phyloP scores from a whole-genome alignment of 1,140 invertebrate species.

The Orius laevigatus region DNA sequence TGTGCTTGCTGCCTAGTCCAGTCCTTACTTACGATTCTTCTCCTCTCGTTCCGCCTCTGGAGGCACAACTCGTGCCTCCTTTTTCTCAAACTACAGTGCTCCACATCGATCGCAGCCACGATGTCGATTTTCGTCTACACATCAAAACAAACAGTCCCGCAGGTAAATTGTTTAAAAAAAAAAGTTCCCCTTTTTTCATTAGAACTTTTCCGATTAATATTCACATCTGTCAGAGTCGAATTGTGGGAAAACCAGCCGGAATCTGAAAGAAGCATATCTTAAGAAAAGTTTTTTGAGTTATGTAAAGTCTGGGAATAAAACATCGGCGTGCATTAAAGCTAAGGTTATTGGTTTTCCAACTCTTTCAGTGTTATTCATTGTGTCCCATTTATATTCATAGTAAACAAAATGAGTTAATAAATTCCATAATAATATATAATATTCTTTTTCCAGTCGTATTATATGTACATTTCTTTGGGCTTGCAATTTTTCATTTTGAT shows the following conservation, averaged over 20 bases:
- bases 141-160: conserved; percentile 7
- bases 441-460: conserved; percentile 26
- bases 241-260: no score
- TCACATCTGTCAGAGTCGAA: neutral
- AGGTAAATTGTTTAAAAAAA: conserved; percentile 6
- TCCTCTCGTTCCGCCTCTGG: conserved; percentile 38
- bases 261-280: no score
- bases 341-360: no score
- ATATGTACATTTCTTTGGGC: conserved; percentile 29
- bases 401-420: no score
- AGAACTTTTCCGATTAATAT: neutral
- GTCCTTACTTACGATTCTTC: conserved; percentile 33
- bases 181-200: neutral
- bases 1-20: conserved; percentile 41
- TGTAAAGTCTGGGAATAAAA: no score
- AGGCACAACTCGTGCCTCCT: conserved; percentile 40
- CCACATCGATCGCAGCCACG: conserved; percentile 36
- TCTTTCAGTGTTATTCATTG: no score
- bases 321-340: no score
- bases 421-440: neutral
- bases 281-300: no score
- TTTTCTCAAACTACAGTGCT: conserved; percentile 49
- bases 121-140: conserved; percentile 44
- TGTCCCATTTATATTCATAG: no score
- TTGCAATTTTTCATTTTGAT: conserved; percentile 35